Conservation (phyloP, 35 echinoderm and acorn worm genomes). For the Lytechinus variegatus region DNA sequence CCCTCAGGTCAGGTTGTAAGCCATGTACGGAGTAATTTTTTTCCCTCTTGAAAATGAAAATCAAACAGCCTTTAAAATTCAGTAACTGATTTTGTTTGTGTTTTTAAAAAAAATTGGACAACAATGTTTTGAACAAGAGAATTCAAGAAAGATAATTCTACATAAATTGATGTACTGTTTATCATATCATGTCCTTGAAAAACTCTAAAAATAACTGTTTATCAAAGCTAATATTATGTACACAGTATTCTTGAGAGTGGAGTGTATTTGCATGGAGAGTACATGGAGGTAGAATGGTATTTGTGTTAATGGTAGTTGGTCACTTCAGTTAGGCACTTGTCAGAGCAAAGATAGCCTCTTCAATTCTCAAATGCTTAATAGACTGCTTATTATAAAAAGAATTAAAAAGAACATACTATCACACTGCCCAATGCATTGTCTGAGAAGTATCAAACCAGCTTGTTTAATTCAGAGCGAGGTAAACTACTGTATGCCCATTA, state of each 20-base stretch:
- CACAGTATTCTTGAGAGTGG: not conserved
- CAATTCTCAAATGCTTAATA: not conserved
- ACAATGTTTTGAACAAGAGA: not conserved
- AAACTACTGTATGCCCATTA: not conserved
- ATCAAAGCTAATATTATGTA: not conserved
- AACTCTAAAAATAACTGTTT: not conserved
- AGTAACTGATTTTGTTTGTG: not conserved
- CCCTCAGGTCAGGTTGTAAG: not conserved
- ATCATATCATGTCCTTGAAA: not conserved
- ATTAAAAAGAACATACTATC: not conserved
- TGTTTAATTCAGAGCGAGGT: not conserved
- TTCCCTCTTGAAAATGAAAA: not conserved
- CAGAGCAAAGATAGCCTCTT: not conserved
- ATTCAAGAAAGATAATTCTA: not conserved
- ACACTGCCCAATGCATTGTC: not conserved
- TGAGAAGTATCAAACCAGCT: not conserved
- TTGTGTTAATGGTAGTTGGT: not conserved
- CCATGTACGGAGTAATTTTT: not conserved
- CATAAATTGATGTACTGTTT: not conserved
- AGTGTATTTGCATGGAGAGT: not conserved
- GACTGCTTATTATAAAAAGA: not conserved
- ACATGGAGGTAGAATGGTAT: not conserved
- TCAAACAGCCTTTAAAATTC: not conserved
- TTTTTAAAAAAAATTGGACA: not conserved
- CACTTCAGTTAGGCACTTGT: not conserved